These are phyloP conservation scores for Corvus hawaiiensis DNA, from an alignment of 2,113 vertebrate species.

Conservation along the genomic window DNA sequence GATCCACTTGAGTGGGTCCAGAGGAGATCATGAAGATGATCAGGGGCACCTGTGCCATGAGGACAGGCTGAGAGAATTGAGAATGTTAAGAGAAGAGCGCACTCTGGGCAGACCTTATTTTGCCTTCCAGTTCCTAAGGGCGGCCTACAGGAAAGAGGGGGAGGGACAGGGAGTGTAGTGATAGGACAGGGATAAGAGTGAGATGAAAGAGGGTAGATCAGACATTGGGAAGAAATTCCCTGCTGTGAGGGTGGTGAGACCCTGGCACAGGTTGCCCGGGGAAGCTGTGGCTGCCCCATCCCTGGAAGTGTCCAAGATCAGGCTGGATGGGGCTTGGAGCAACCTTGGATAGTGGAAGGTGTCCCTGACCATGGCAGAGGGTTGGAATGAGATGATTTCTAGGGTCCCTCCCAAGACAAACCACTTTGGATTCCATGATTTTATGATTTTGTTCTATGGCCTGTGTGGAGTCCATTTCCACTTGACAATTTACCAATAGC, in stretches of 20 bases:
- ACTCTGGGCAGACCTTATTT: neutral
- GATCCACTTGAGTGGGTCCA: fast-evolving
- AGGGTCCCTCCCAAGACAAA: neutral
- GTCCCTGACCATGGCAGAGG: too few relatives aligned
- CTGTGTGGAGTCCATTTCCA: neutral
- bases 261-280: neutral
- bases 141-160: neutral
- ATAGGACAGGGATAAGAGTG: fast-evolving
- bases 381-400: neutral
- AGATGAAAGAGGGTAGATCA: neutral
- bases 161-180: neutral
- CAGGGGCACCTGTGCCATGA: neutral
- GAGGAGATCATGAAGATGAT: neutral
- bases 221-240: neutral
- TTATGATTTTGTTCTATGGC: neutral
- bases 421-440: neutral
- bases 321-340: neutral
- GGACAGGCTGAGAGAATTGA: neutral
- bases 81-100: neutral
- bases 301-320: neutral
- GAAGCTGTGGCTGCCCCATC: neutral
- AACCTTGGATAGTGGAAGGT: neutral
- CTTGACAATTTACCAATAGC: neutral
- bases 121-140: neutral
- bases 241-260: neutral